Base-by-base conservation (phyloP, 2,888 invertebrate species). In the Dolichopus griseipennis region DNA sequence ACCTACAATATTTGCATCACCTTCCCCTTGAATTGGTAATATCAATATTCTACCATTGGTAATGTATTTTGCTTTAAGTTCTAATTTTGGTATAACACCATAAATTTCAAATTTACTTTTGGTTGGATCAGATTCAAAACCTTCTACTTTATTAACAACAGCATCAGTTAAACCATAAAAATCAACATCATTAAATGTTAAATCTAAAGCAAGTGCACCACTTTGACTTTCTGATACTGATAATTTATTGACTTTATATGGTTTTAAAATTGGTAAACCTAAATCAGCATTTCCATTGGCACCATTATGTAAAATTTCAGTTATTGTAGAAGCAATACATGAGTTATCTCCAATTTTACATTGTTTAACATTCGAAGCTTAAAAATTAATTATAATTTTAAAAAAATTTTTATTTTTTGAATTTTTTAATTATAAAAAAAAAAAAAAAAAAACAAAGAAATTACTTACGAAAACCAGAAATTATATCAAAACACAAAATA, bases 21-120 rank as follows among this genome's bases (percentile, higher is more conserved):
- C 83, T 71, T 78, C 77, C 18, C 83, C 83, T 37, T 77, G 76
- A 65, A 83, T 81, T 37, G 83, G 83, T 52, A 83, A 74, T 52
- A 83, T 77, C 18, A 83, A 74, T 61, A 83, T 79, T 43, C 79
- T 80, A 62, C 83, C 83, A 70, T 79, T 77, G n/a, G 82, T 79
- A 6, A 69, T 74, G 72, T 83, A 83, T 69, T 77, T 78, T 41
- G 79, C 78, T 21, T 74, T 76, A 62, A 80, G 61, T 21, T 67
- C 68, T 18, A 80, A 69, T 62, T 77, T 80, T 10, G 78, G 78
- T 1, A 80, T 74, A 4, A 72, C 72, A 52, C 79, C 80, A 67
- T 79, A 76, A 72, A 81, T 72, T 72, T 81, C 80, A 52, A 77
- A 81, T 74, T 81, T 81, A 65, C 77, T 79, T 21, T 75, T 78